phyloP scores from a whole-genome alignment of 2,113 vertebrate genomes.

The Pseudorasbora parva region DNA sequence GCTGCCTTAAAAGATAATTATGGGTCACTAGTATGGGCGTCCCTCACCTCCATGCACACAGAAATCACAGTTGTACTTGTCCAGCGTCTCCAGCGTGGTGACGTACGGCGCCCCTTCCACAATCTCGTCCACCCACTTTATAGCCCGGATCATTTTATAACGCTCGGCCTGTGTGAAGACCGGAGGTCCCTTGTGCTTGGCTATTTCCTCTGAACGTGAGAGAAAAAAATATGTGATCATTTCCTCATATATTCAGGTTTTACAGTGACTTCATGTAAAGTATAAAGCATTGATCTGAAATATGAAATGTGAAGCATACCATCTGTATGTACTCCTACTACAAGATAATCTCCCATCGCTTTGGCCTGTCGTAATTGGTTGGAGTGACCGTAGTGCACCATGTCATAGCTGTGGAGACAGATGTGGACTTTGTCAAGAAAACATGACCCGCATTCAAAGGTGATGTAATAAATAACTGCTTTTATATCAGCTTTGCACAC shows the following conservation, averaged over 20 bases:
- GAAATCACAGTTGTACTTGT: slow-evolving; percentile 94
- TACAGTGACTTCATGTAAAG: neutral
- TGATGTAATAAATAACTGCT: neutral
- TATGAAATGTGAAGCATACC: slow-evolving; percentile 71
- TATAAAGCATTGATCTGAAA: neutral
- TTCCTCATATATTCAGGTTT: neutral
- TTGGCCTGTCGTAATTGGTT: slow-evolving; percentile 97
- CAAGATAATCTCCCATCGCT: slow-evolving; percentile 92
- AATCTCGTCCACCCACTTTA: slow-evolving; percentile 99
- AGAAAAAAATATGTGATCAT: neutral
- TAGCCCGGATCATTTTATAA: slow-evolving; percentile 96
- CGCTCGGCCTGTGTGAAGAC: slow-evolving; percentile 96
- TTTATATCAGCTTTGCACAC: neutral
- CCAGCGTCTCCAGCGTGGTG: slow-evolving; percentile 92
- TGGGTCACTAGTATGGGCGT: no score
- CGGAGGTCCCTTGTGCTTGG: slow-evolving; percentile 95
- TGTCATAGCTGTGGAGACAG: slow-evolving; percentile 86
- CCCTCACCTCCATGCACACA: slow-evolving; percentile 93
- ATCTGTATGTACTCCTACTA: slow-evolving; percentile 93
- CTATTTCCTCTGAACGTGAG: slow-evolving; percentile 84
- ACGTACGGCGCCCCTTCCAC: slow-evolving; percentile 94
- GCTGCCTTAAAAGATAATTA: neutral
- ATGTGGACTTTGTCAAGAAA: neutral
- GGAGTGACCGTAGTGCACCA: slow-evolving; percentile 98
- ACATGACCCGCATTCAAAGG: neutral